Conservation (phyloP, 2,888 invertebrate species). For the Malthinus seriepunctatus region DNA sequence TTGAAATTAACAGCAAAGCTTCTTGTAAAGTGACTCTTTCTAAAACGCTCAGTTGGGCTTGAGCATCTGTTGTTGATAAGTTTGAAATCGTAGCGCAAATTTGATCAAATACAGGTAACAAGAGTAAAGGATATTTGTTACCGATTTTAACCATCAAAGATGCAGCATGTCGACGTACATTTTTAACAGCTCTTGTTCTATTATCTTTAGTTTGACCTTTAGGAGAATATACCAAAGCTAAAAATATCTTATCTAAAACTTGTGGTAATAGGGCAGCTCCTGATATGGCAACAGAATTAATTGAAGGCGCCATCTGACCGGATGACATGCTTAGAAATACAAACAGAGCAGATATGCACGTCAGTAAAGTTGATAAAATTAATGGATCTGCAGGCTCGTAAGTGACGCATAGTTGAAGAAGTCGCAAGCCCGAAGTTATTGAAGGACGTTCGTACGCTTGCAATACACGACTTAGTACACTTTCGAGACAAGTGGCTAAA, state of each 20-base stretch:
- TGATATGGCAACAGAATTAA: slow-evolving; percentile 64
- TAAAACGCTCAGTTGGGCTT: slow-evolving; percentile 73
- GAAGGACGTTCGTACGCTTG: slow-evolving; percentile 74
- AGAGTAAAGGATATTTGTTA: slow-evolving; percentile 80
- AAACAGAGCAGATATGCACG: slow-evolving; percentile 89
- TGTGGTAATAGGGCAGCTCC: slow-evolving; percentile 72
- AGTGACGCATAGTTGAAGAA: slow-evolving; percentile 78
- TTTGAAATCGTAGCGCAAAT: slow-evolving; percentile 77
- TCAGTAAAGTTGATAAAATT: slow-evolving; percentile 81
- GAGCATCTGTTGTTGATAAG: slow-evolving; percentile 66
- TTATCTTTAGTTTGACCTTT: slow-evolving; percentile 65
- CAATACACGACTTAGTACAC: slow-evolving; percentile 78
- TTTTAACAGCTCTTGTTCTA: slow-evolving; percentile 76
- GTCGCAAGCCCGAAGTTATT: slow-evolving; percentile 71
- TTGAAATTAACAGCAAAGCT: slow-evolving; percentile 80
- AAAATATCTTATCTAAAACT: slow-evolving; percentile 88
- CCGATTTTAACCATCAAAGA: slow-evolving; percentile 89
- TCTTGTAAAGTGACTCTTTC: slow-evolving; percentile 83
- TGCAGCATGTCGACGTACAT: slow-evolving; percentile 86
- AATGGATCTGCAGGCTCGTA: slow-evolving; percentile 79
- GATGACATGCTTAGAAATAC: slow-evolving; percentile 89
- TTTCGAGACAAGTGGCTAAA: slow-evolving; percentile 75
- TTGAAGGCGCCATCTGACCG: slow-evolving; percentile 67
- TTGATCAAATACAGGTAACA: slow-evolving; percentile 85
- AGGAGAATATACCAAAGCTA: slow-evolving; percentile 75